Evolutionary conservation across 2,113 vertebrate genomes (phyloP), one percentile per base, ranked within the genome.

Genomic region (Lathamus discolor): DNA sequence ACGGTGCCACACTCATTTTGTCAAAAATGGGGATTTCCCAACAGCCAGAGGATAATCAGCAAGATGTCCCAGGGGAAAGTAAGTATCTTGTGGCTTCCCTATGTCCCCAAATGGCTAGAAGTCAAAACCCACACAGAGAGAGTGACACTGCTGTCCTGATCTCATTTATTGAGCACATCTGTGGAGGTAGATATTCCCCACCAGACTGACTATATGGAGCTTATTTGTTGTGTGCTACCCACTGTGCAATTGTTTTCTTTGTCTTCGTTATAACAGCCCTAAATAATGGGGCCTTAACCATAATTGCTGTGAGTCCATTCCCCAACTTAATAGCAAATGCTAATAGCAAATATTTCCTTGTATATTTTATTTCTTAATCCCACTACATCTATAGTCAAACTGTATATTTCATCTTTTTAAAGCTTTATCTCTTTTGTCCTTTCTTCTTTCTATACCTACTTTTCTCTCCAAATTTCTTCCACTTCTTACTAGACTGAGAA

Each of bases 1-100:
- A 99, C 31, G 99, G 99, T 51, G 99, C 99, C 94, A 99, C 98
- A 0, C 97, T 99, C 86, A 99, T 99, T 93, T 97, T 99, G 83
- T 99, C 99, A 18, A 99, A 97, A 96, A 98, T 98, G 95, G 98
- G 98, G 46, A 98, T 99, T 95, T 98, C 98, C 35, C 99, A 99
- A 92, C 99, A 99, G 87, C 99, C 98, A 13, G 99, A 99, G 55
- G 98, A 99, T 94, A 99, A 99, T 96, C 99, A 99, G 96, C 99
- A 99, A 93, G 99, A 99, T 93, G 98, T 99, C 90, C 99, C 99
- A 1, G 99, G 99, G 72, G 99, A 99, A 96, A 98, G 99, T 99
- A 97, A 97, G 99, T 98, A 81, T 88, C 64, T 37, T 55, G 33
- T 67, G 63, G 17, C 22, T 66, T 86, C 29, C 27, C 31, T 77